Percentiles rank a stretch among this genome's conserved stretches.
Evolutionary conservation across 2,797 vertebrate species (phyloP).

Genomic region (Acipenser oxyrinchus): DNA sequence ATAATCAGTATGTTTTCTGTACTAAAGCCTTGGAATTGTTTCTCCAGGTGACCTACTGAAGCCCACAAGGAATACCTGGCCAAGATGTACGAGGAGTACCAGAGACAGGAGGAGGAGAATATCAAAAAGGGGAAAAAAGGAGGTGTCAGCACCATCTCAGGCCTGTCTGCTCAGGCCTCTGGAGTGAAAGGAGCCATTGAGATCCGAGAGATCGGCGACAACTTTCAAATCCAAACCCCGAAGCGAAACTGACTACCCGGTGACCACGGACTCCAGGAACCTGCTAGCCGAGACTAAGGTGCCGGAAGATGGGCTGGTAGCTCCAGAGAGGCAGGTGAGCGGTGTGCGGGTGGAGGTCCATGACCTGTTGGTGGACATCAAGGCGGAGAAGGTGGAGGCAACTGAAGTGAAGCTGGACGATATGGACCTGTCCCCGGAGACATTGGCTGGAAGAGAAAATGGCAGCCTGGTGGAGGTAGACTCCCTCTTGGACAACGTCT

Average conservation of each 20-base stretch:
- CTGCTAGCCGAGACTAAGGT: conserved; percentile 83
- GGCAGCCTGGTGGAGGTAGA: conserved; percentile 91
- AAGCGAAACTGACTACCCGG: conserved; percentile 89
- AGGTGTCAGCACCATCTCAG: conserved; percentile 94
- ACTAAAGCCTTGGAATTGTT: neutral
- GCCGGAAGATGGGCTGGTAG: conserved; percentile 68
- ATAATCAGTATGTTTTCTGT: too few relatives aligned
- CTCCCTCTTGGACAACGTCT: conserved; percentile 86
- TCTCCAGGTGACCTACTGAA: conserved; percentile 88
- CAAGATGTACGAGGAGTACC: conserved; percentile 99
- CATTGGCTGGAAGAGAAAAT: conserved; percentile 74
- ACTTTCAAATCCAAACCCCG: conserved; percentile 94
- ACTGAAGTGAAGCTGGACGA: conserved; percentile 97
- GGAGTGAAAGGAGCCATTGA: conserved; percentile 88
- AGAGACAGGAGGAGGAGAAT: conserved; percentile 98
- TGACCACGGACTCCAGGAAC: conserved; percentile 79
- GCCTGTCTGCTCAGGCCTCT: conserved; percentile 81
- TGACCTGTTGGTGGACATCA: conserved; percentile 94
- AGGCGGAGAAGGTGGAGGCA: conserved; percentile 97
- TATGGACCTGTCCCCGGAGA: conserved; percentile 92
- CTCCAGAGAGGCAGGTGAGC: conserved; percentile 56
- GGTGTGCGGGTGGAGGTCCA: conserved; percentile 94
- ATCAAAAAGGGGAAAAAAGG: conserved; percentile 98
- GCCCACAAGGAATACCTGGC: conserved; percentile 97
- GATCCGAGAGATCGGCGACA: conserved; percentile 84